Evolutionary conservation across 1,140 invertebrate species (phyloP).

Genomic region (Streblospio benedicti): DNA sequence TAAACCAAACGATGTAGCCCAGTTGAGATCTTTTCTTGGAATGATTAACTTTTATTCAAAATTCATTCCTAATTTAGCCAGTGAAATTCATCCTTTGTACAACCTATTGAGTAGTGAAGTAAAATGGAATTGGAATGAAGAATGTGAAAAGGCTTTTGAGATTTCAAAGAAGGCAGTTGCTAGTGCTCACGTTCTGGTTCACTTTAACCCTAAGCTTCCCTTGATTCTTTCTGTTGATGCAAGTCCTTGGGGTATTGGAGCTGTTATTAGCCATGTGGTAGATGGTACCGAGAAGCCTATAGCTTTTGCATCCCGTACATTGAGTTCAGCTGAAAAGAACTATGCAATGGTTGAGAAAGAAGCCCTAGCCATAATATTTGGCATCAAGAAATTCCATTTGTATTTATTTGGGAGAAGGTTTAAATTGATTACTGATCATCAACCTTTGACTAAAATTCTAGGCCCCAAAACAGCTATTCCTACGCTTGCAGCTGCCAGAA

Average conservation of each 20-base stretch:
- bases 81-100: background rate
- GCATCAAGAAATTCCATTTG: slow-evolving; percentile 50
- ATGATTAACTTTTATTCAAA: slow-evolving; percentile 41
- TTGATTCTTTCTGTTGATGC: background rate
- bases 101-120: too few species aligned
- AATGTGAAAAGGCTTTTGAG: too few species aligned
- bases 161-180: too few species aligned
- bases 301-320: slow-evolving; percentile 43
- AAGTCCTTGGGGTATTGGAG: background rate
- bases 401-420: slow-evolving; percentile 47
- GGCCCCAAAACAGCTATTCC: slow-evolving; percentile 22
- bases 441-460: slow-evolving; percentile 28
- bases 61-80: slow-evolving; percentile 25
- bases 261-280: slow-evolving; percentile 14
- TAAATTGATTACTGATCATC: slow-evolving; percentile 40
- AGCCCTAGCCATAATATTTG: slow-evolving; percentile 50
- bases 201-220: background rate
- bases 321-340: slow-evolving; percentile 26
- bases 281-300: slow-evolving; percentile 35
- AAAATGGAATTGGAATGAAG: too few species aligned
- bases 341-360: slow-evolving; percentile 46
- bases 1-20: background rate
- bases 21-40: background rate
- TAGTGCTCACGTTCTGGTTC: background rate
- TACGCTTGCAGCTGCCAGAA: slow-evolving; percentile 24